Evolutionary conservation across 2,888 invertebrate genomes (phyloP).

Genomic region (Platycnemis pennipes): DNA sequence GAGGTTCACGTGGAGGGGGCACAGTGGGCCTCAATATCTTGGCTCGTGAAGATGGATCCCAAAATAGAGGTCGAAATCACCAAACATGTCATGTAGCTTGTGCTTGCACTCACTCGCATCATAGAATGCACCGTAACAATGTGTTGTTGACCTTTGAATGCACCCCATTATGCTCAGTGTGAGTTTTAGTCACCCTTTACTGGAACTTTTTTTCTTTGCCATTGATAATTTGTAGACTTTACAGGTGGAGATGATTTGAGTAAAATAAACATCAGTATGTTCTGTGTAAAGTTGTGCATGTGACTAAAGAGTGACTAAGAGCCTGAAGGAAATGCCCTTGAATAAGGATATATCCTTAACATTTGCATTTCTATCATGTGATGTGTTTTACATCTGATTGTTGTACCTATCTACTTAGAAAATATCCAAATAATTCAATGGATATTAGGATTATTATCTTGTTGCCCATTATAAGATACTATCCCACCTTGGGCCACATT

Average conservation of each 20-base stretch:
- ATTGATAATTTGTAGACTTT: neutral
- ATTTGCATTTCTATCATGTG: too few relatives aligned
- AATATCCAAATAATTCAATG: too few relatives aligned
- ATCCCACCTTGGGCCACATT: too few relatives aligned
- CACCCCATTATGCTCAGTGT: neutral
- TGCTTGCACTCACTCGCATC: neutral
- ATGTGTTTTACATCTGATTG: too few relatives aligned
- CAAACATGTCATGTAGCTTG: neutral
- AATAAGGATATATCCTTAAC: too few relatives aligned
- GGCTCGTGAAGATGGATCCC: constrained; percentile 14
- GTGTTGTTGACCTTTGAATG: constrained; percentile 6
- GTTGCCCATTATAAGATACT: too few relatives aligned
- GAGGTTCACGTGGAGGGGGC: neutral
- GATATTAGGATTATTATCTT: too few relatives aligned
- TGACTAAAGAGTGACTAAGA: neutral
- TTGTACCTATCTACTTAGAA: too few relatives aligned
- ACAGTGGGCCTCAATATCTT: constrained; percentile 54
- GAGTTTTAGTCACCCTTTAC: neutral
- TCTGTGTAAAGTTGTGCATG: neutral
- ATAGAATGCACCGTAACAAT: neutral
- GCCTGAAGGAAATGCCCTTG: neutral
- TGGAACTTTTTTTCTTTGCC: neutral
- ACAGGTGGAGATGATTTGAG: neutral
- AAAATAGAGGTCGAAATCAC: neutral
- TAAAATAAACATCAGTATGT: neutral